Evolutionary conservation across 2,888 invertebrate species (phyloP).

Genomic region (Hecatera dysodea): DNA sequence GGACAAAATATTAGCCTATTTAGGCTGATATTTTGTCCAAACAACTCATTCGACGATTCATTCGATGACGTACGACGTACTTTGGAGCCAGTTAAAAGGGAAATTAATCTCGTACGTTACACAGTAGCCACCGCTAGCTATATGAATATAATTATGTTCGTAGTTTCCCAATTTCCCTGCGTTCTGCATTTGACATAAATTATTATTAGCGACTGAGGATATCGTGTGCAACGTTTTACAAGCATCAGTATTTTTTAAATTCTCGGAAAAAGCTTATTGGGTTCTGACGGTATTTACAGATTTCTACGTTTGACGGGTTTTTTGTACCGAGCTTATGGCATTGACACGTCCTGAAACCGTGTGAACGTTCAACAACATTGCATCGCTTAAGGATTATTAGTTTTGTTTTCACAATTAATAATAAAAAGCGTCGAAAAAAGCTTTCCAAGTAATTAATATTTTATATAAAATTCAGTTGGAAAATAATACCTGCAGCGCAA

Average conservation of each 20-base stretch:
- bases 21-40: too few species aligned
- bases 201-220: neutral
- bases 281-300: neutral
- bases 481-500: neutral
- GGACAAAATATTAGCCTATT: neutral
- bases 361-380: neutral
- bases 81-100: neutral
- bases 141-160: neutral
- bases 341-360: neutral
- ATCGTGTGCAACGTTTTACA: neutral
- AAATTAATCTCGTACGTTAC: slow-evolving; percentile 15
- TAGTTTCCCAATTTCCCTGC: neutral
- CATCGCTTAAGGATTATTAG: too few species aligned
- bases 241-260: neutral
- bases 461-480: neutral
- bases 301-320: neutral
- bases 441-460: neutral
- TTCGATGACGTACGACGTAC: too few species aligned
- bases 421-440: neutral
- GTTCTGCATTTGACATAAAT: neutral
- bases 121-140: neutral
- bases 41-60: too few species aligned
- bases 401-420: too few species aligned
- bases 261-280: neutral
- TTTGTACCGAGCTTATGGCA: neutral